Percentiles rank a stretch among this genome's conserved stretches.
Evolutionary conservation across 1,140 invertebrate species (phyloP).

Genomic region (Sesamia nonagrioides): DNA sequence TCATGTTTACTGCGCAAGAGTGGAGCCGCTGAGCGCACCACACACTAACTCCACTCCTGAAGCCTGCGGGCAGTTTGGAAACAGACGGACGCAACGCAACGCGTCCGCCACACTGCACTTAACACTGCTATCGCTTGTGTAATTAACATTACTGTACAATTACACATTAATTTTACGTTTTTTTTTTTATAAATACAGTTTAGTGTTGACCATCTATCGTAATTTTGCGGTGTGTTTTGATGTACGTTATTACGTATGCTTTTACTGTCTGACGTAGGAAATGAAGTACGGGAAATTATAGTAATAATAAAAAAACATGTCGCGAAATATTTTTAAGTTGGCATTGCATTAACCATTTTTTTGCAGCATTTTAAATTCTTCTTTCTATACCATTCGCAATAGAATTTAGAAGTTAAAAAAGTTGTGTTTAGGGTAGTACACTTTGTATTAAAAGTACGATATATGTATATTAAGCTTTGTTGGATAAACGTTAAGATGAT

Average conservation of each 20-base stretch:
- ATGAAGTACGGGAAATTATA: conserved; percentile 23
- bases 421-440: too few relatives aligned
- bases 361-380: not conserved
- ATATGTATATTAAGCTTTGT: too few relatives aligned
- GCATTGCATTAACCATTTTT: not conserved
- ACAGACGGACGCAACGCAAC: conserved; percentile 44
- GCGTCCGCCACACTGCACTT: conserved; percentile 36
- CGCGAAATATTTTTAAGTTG: conserved; percentile 9
- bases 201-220: conserved; percentile 4
- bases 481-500: too few relatives aligned
- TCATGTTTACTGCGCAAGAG: conserved; percentile 60
- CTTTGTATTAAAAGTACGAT: too few relatives aligned
- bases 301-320: conserved; percentile 11
- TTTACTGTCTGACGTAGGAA: conserved; percentile 21
- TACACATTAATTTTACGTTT: conserved; percentile 43
- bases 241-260: conserved; percentile 39
- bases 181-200: conserved; percentile 23
- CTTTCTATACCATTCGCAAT: too few relatives aligned
- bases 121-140: conserved; percentile 38
- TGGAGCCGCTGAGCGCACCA: conserved; percentile 25
- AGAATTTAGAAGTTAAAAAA: too few relatives aligned
- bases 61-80: conserved; percentile 27
- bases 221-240: conserved; percentile 17
- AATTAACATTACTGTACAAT: conserved; percentile 39
- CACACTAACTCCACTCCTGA: conserved; percentile 56